These are phyloP conservation scores for Plectrocnemia conspersa DNA, from an alignment of 1,140 invertebrate species.

Conservation along the genomic window DNA sequence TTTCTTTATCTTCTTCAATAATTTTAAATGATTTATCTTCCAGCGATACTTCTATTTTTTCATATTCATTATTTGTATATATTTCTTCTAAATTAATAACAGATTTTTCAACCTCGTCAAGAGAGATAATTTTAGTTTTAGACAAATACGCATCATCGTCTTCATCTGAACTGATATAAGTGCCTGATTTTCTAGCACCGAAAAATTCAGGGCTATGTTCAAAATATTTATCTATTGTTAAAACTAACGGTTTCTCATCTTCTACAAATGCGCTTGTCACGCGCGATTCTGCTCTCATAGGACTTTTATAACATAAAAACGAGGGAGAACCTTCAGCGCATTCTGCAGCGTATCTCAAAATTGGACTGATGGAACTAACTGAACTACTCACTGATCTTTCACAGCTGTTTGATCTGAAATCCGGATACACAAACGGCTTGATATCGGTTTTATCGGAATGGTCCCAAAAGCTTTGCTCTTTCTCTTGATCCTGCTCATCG, in stretches of 20 bases:
- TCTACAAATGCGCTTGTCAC: conserved; percentile 48
- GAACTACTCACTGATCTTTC: conserved; percentile 33
- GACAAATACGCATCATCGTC: conserved; percentile 24
- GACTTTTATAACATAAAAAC: conserved; percentile 44
- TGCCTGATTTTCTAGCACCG: conserved; percentile 41
- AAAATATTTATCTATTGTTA: conserved; percentile 53
- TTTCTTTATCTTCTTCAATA: background rate
- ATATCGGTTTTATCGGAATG: conserved; percentile 11
- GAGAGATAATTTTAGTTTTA: conserved; percentile 3
- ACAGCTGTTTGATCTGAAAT: conserved; percentile 30
- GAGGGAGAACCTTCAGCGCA: conserved; percentile 23
- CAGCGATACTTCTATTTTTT: background rate
- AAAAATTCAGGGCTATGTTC: conserved; percentile 54
- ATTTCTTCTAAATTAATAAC: background rate
- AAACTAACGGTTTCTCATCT: conserved; percentile 49
- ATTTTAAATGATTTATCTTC: background rate
- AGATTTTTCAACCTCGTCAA: conserved; percentile 1
- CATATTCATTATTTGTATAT: background rate
- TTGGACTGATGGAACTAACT: conserved; percentile 31
- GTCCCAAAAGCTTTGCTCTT: conserved; percentile 6
- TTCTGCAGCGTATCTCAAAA: conserved; percentile 14
- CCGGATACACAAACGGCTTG: conserved; percentile 20
- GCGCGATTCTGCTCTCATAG: conserved; percentile 42
- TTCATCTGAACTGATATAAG: conserved; percentile 35
- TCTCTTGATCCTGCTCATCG: background rate